These are phyloP conservation scores for Uromys caudimaculatus DNA, from an alignment of 2,797 vertebrate genomes.

Conservation along the genomic window DNA sequence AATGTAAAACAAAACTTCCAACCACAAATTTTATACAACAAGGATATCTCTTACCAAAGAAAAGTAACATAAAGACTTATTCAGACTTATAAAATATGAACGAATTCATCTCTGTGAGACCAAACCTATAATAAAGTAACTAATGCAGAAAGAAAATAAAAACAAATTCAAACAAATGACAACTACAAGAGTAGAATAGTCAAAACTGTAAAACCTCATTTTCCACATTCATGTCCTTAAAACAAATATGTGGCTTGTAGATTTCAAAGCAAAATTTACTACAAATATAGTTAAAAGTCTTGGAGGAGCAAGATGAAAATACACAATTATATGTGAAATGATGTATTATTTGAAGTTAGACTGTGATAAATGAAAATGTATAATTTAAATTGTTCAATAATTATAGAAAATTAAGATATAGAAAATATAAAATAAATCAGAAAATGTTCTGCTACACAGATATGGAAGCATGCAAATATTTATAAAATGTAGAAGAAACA, in stretches of 20 bases:
- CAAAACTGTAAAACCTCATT: background rate
- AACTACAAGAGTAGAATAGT: background rate
- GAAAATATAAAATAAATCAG: constrained; percentile 49
- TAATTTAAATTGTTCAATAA: constrained; percentile 5
- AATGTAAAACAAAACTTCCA: background rate
- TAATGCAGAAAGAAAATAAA: constrained; percentile 22
- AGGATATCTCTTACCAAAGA: background rate
- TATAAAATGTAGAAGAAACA: constrained; percentile 8
- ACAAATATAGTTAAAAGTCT: constrained; percentile 3
- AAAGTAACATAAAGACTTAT: background rate
- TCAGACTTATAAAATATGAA: background rate
- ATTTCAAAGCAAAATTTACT: constrained; percentile 24
- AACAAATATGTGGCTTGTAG: background rate
- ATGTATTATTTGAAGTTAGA: constrained; percentile 43
- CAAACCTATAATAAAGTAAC: background rate
- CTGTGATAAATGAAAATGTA: constrained; percentile 13
- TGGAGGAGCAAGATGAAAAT: background rate
- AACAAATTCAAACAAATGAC: constrained; percentile 7
- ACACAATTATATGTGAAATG: background rate
- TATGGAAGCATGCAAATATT: background rate
- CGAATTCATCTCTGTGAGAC: background rate
- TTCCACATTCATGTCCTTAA: constrained; percentile 16
- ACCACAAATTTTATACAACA: constrained; percentile 50
- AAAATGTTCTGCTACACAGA: constrained; percentile 25
- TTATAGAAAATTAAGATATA: constrained; percentile 40